phyloP scores from a whole-genome alignment of 1,140 invertebrate genomes.

The Cherax destructor region DNA sequence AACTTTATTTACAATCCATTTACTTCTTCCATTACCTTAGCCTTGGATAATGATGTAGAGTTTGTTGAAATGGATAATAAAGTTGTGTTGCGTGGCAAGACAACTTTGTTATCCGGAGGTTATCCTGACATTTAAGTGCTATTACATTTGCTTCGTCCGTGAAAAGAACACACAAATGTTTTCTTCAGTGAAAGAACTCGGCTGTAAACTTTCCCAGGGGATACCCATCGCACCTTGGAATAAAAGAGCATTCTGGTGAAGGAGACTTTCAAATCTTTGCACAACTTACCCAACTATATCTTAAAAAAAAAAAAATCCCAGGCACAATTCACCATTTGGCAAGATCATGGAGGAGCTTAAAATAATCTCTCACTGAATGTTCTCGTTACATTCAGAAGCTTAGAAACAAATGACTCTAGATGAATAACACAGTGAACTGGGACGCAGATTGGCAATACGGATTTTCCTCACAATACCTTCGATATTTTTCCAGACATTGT shows the following conservation, averaged over 20 bases:
- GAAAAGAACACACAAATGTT: no score
- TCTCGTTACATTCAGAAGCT: constrained; percentile 27
- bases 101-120: no score
- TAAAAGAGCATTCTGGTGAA: constrained; percentile 11
- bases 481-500: constrained; percentile 32
- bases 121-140: no score
- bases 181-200: no score
- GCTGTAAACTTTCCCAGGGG: constrained; percentile 1
- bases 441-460: constrained; percentile 1
- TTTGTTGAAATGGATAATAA: no score
- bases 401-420: constrained; percentile 20
- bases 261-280: not conserved
- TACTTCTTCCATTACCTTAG: not conserved
- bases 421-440: constrained; percentile 44
- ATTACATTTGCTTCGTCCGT: no score
- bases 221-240: constrained; percentile 7
- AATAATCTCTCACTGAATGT: not conserved
- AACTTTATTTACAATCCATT: no score
- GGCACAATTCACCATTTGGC: constrained; percentile 25
- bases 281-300: not conserved
- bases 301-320: no score
- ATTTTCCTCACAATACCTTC: constrained; percentile 36
- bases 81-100: no score
- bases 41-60: no score
- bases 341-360: constrained; percentile 9